Evolutionary conservation across 2,797 vertebrate genomes (phyloP).

Genomic region (Microctenopoma steveboyesi): DNA sequence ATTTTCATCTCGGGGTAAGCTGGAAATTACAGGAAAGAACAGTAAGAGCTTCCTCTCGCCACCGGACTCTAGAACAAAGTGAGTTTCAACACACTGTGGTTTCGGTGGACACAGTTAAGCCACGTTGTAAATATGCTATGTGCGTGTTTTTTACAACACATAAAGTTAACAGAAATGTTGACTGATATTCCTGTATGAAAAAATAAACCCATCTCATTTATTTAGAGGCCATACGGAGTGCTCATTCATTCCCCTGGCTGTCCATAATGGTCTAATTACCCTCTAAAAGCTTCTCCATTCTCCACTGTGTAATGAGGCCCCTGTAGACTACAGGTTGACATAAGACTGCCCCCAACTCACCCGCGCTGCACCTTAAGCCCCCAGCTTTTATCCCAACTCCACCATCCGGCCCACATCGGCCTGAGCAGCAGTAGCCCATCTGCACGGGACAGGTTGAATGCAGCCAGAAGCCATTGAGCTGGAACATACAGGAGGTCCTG

Average conservation of each 20-base stretch:
- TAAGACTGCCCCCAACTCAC: slow-evolving; percentile 61
- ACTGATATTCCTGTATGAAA: slow-evolving; percentile 14
- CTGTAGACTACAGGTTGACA: slow-evolving; percentile 76
- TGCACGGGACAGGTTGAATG: slow-evolving; percentile 64
- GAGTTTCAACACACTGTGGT: slow-evolving; percentile 26
- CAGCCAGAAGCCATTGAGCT: slow-evolving; percentile 80
- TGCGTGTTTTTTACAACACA: background rate
- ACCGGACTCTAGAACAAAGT: slow-evolving; percentile 22
- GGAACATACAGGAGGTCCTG: slow-evolving; percentile 80
- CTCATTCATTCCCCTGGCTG: slow-evolving; percentile 66
- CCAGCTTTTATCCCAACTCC: slow-evolving; percentile 12
- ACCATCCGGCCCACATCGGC: slow-evolving; percentile 39
- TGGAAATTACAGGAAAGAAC: slow-evolving; percentile 83
- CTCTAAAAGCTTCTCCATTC: slow-evolving; percentile 74
- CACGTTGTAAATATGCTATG: background rate
- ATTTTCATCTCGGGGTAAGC: slow-evolving; percentile 79
- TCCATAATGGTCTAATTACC: slow-evolving; percentile 76
- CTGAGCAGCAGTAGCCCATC: slow-evolving; percentile 67
- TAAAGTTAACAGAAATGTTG: background rate
- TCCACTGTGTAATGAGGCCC: slow-evolving; percentile 75
- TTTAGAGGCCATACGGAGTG: slow-evolving; percentile 47
- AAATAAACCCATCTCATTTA: slow-evolving; percentile 62
- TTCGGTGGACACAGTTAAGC: slow-evolving; percentile 5
- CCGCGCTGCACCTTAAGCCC: slow-evolving; percentile 45
- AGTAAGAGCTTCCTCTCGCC: slow-evolving; percentile 58